A percentile compares a stretch with the other conserved stretches of the same genome.
These are phyloP conservation scores for Hippolais icterina DNA, from an alignment of 2,113 vertebrate genomes.

Conservation along the genomic window DNA sequence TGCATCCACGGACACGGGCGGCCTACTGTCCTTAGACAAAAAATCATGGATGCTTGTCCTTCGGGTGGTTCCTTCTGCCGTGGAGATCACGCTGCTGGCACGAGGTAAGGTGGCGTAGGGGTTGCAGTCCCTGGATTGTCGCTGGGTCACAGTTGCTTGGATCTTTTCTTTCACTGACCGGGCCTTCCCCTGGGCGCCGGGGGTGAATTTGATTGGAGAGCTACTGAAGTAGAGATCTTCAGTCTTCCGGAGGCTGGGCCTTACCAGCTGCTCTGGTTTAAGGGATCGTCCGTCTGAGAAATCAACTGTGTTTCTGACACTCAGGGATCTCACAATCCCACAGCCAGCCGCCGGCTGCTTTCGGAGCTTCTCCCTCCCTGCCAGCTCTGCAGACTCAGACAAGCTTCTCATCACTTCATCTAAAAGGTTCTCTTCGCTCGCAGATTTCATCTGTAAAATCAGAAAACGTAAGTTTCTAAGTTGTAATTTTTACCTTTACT, in stretches of 20 bases:
- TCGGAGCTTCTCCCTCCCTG: conserved; percentile 76
- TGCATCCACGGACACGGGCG: conserved; percentile 85
- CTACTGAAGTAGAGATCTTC: conserved; percentile 84
- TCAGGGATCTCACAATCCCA: conserved; percentile 86
- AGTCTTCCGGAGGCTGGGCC: conserved; percentile 78
- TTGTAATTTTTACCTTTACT: not conserved
- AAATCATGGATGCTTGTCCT: conserved; percentile 98
- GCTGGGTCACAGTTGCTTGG: conserved; percentile 67
- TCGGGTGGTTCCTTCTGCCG: conserved; percentile 91
- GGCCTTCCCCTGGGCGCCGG: conserved; percentile 79
- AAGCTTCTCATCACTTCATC: conserved; percentile 88
- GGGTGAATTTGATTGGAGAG: conserved; percentile 72
- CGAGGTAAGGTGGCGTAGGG: conserved; percentile 88
- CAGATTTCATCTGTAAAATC: conserved; percentile 76
- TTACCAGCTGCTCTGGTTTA: conserved; percentile 71
- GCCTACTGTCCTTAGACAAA: conserved; percentile 91
- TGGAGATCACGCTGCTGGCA: conserved; percentile 97
- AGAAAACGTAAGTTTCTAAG: not conserved
- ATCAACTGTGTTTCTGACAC: conserved; percentile 75
- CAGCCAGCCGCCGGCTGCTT: conserved; percentile 62
- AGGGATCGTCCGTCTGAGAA: conserved; percentile 72
- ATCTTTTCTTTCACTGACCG: conserved; percentile 81
- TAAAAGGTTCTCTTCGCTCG: conserved; percentile 90
- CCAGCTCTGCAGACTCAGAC: conserved; percentile 80
- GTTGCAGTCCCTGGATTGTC: conserved; percentile 81